phyloP scores from a whole-genome alignment of 1,140 invertebrate species.

The Sitobion miscanthi region DNA sequence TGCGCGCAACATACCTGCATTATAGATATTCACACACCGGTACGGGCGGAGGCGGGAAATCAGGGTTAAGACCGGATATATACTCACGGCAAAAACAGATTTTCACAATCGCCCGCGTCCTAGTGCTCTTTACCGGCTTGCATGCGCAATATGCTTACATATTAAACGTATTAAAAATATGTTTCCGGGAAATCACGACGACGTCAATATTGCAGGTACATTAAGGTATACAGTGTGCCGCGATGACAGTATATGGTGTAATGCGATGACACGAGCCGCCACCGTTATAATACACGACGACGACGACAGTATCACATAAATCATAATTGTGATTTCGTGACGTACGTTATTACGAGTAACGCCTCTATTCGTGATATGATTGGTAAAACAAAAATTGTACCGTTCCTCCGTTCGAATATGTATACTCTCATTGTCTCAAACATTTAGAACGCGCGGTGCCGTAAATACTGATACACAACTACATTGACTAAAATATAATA shows the following conservation, averaged over 20 bases:
- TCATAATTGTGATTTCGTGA: conserved; percentile 32
- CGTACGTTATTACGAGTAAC: conserved; percentile 5
- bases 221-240: background rate
- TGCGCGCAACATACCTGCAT: background rate
- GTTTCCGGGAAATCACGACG: background rate
- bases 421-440: background rate
- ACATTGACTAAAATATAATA: background rate
- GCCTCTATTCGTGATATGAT: background rate
- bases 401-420: background rate
- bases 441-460: background rate
- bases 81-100: background rate
- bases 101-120: background rate
- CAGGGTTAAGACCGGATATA: conserved; percentile 36
- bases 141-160: background rate
- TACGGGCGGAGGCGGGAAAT: background rate
- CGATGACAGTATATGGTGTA: background rate
- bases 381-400: background rate
- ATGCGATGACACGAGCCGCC: background rate
- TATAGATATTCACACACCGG: background rate
- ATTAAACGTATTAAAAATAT: background rate
- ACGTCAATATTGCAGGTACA: background rate
- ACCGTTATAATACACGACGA: background rate
- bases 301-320: background rate
- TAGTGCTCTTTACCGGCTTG: background rate
- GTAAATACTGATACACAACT: background rate